Percentiles rank a stretch among this genome's conserved stretches.
Evolutionary conservation across 2,113 vertebrate species (phyloP).

Genomic region (Rhinolophus ferrumequinum): DNA sequence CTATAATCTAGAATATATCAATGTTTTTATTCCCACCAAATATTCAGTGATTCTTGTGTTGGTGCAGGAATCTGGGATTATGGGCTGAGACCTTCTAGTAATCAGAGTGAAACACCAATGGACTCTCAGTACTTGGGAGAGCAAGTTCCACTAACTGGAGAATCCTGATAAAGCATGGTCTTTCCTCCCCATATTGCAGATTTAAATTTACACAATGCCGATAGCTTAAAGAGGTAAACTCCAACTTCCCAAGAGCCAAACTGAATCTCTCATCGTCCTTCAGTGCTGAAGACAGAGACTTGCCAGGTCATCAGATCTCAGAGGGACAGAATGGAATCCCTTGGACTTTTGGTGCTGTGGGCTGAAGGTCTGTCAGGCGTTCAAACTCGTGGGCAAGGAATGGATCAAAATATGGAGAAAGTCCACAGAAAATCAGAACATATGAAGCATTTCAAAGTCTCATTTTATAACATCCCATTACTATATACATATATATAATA

Average conservation of each 20-base stretch:
- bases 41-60: background rate
- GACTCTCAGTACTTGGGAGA: background rate
- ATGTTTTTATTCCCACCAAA: background rate
- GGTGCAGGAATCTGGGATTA: too few species aligned
- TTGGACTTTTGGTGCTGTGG: background rate
- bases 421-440: background rate
- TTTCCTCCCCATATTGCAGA: background rate
- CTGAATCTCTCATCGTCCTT: background rate
- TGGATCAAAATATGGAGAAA: background rate
- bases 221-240: background rate
- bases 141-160: too few species aligned
- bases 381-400: background rate
- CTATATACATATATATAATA: too few species aligned
- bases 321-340: background rate
- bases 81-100: background rate
- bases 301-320: background rate
- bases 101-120: background rate
- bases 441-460: background rate
- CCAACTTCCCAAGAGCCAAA: background rate
- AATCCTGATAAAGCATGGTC: background rate
- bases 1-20: background rate
- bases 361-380: background rate
- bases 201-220: background rate
- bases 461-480: background rate
- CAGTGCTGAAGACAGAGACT: background rate